phyloP scores from a whole-genome alignment of 2,113 vertebrate species.

The Oncorhynchus nerka region DNA sequence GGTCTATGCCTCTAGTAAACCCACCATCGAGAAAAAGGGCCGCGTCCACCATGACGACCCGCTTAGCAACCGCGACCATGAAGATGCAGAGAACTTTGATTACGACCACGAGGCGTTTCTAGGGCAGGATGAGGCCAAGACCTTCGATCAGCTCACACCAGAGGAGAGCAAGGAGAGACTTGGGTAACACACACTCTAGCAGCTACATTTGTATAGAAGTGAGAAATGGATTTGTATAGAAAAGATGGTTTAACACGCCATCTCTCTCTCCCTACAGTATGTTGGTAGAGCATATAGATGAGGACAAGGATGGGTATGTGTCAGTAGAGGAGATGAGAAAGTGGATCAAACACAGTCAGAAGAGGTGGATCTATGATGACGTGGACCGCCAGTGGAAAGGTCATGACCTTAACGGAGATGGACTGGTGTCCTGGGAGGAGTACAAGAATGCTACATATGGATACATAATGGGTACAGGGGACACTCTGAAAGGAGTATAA shows the following conservation, averaged over 20 bases:
- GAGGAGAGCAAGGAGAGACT: conserved; percentile 98
- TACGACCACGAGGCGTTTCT: conserved; percentile 98
- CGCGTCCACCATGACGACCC: conserved; percentile 87
- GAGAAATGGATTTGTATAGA: too few relatives aligned
- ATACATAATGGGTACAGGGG: conserved; percentile 84
- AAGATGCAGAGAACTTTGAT: conserved; percentile 88
- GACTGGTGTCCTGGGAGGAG: conserved; percentile 91
- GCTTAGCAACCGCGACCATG: conserved; percentile 86
- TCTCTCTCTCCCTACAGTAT: conserved; percentile 76
- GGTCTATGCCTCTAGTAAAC: conserved; percentile 83
- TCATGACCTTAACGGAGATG: conserved; percentile 94
- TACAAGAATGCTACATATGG: conserved; percentile 98
- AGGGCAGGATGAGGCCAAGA: conserved; percentile 93
- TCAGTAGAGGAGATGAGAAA: conserved; percentile 90
- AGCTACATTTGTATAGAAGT: too few relatives aligned
- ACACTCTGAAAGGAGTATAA: neutral
- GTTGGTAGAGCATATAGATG: conserved; percentile 93
- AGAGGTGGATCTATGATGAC: conserved; percentile 95
- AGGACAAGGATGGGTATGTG: conserved; percentile 89
- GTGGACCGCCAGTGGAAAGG: conserved; percentile 96
- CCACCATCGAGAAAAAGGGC: conserved; percentile 89
- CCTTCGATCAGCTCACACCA: conserved; percentile 93
- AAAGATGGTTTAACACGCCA: too few relatives aligned
- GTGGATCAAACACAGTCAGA: conserved; percentile 97
- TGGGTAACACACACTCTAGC: conserved; percentile 73